Evolutionary conservation across 2,113 vertebrate species (phyloP).

Genomic region (Aramus guarauna): DNA sequence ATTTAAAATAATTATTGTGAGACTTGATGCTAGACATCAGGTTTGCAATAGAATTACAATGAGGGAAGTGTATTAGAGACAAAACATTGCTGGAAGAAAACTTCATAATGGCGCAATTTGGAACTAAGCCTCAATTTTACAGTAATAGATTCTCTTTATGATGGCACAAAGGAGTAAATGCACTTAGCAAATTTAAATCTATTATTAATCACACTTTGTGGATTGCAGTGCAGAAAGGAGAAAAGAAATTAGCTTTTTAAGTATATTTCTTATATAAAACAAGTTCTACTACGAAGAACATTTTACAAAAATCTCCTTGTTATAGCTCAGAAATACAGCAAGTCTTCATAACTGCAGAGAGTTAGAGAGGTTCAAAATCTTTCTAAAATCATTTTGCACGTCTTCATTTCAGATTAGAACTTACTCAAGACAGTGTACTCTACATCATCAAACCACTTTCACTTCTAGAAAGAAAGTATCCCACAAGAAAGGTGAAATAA

Average conservation of each 20-base stretch:
- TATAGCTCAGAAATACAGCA: conserved; percentile 54
- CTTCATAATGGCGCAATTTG: conserved; percentile 88
- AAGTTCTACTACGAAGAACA: conserved; percentile 70
- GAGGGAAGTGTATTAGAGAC: conserved; percentile 85
- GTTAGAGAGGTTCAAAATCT: conserved; percentile 43
- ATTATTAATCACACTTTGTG: conserved; percentile 82
- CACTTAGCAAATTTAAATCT: conserved; percentile 88
- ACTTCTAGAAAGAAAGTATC: conserved; percentile 26
- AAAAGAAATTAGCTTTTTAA: conserved; percentile 80
- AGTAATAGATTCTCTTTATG: conserved; percentile 88
- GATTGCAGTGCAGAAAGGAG: conserved; percentile 77
- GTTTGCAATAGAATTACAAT: conserved; percentile 91
- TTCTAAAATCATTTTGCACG: conserved; percentile 35
- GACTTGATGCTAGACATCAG: conserved; percentile 92
- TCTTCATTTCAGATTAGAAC: conserved; percentile 46
- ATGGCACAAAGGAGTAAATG: conserved; percentile 84
- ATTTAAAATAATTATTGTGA: conserved; percentile 99
- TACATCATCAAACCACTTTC: conserved; percentile 2
- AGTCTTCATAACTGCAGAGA: conserved; percentile 27
- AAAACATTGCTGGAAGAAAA: conserved; percentile 87
- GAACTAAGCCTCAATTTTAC: conserved; percentile 87
- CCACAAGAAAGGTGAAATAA: not conserved
- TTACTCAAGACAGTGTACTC: not conserved
- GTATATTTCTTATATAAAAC: conserved; percentile 76
- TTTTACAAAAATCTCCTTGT: conserved; percentile 68